Evolutionary conservation across 2,113 vertebrate species (phyloP).

Genomic region (Corydoras sp.): DNA sequence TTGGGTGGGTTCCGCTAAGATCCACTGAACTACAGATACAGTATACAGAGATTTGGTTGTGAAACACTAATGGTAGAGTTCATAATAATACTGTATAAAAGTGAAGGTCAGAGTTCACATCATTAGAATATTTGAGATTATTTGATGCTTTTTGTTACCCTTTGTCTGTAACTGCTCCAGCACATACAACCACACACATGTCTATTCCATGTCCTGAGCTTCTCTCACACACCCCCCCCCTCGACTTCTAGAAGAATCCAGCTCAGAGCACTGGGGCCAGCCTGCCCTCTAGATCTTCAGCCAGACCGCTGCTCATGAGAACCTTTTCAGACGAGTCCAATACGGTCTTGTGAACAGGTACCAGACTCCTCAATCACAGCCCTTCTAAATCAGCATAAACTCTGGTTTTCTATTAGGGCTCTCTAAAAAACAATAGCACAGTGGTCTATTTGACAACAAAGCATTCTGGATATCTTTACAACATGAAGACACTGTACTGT

Average conservation of each 20-base stretch:
- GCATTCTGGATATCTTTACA: no score
- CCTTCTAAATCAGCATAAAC: conserved; percentile 1
- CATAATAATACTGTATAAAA: not conserved
- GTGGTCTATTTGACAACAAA: not conserved
- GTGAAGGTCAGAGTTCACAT: not conserved
- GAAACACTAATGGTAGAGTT: not conserved
- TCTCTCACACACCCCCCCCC: conserved; percentile 70
- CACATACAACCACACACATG: not conserved
- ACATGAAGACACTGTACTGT: no score
- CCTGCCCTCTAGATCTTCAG: conserved; percentile 78
- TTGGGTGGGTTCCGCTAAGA: not conserved
- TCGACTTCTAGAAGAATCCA: conserved; percentile 81
- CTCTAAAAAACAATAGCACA: not conserved
- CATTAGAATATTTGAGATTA: not conserved
- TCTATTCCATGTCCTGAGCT: conserved; percentile 55
- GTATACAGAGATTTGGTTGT: not conserved
- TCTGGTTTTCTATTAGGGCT: not conserved
- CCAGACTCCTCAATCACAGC: conserved; percentile 51
- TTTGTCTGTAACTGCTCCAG: not conserved
- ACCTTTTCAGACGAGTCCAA: conserved; percentile 97
- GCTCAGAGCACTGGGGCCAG: conserved; percentile 70
- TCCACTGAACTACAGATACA: not conserved
- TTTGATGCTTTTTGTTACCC: not conserved
- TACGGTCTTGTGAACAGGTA: conserved; percentile 93
- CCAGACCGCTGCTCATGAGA: conserved; percentile 96